Percentiles rank a stretch among this genome's conserved stretches.
phyloP scores from a whole-genome alignment of 2,888 invertebrate species.

The Eupithecia tripunctaria region DNA sequence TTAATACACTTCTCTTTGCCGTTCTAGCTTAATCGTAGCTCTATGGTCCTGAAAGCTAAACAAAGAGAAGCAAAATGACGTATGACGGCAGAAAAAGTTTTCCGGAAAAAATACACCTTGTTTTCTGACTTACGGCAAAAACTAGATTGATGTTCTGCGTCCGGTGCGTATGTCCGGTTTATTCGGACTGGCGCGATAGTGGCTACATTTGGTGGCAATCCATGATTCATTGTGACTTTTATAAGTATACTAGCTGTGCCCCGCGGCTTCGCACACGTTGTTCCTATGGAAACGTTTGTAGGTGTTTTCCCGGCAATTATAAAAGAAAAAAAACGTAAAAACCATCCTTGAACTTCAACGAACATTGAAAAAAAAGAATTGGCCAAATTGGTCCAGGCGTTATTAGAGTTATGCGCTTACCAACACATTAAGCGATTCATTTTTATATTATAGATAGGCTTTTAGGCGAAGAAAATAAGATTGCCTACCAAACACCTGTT shows the following conservation, averaged over 20 bases:
- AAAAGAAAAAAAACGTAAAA: too few species aligned
- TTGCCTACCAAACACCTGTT: neutral
- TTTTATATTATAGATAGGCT: too few species aligned
- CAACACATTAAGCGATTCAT: too few species aligned
- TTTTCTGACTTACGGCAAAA: conserved; percentile 41
- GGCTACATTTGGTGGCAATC: neutral
- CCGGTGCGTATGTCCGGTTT: conserved; percentile 12
- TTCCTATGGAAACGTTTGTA: too few species aligned
- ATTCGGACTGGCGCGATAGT: conserved; percentile 6
- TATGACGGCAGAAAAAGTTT: conserved; percentile 39
- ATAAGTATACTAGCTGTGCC: neutral
- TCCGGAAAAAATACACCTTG: conserved; percentile 36
- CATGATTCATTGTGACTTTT: neutral
- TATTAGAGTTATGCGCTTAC: too few species aligned
- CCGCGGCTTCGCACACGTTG: too few species aligned
- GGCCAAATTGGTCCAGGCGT: too few species aligned
- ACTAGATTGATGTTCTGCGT: conserved; percentile 44
- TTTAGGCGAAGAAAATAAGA: too few species aligned
- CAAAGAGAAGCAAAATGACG: conserved; percentile 41
- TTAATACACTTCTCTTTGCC: conserved; percentile 1
- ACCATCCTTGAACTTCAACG: too few species aligned
- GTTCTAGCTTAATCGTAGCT: neutral
- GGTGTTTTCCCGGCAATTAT: too few species aligned
- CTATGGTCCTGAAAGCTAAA: conserved; percentile 15
- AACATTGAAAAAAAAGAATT: too few species aligned